phyloP scores from a whole-genome alignment of 2,888 invertebrate species.

The Ophraella communa region DNA sequence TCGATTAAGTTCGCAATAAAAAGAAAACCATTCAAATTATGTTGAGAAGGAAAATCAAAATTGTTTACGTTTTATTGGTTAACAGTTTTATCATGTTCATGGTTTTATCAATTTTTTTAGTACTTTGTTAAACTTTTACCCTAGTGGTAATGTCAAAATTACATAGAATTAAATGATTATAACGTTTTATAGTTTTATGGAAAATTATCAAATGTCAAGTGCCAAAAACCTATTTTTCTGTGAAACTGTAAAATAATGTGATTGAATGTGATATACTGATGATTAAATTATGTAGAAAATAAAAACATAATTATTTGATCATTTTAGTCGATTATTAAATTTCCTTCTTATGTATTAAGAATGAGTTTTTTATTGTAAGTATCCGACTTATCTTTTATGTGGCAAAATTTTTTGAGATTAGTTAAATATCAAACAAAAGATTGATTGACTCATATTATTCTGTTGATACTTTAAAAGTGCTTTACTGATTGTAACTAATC shows the following conservation, averaged over 20 bases:
- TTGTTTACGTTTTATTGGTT: too few relatives aligned
- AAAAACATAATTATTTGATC: background rate
- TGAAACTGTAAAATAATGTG: background rate
- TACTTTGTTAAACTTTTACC: too few relatives aligned
- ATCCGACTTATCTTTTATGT: slow-evolving; percentile 42
- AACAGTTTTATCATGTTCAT: too few relatives aligned
- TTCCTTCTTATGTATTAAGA: slow-evolving; percentile 12
- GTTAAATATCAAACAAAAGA: background rate
- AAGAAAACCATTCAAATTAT: too few relatives aligned
- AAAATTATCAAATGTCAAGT: background rate
- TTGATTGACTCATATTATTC: background rate
- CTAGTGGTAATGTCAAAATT: too few relatives aligned
- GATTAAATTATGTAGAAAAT: background rate
- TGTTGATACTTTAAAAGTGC: background rate
- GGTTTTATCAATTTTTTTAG: too few relatives aligned
- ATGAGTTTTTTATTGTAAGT: slow-evolving; percentile 71
- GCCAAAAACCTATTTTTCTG: background rate
- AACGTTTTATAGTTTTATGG: background rate
- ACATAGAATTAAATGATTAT: background rate
- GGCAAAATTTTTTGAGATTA: slow-evolving; percentile 20
- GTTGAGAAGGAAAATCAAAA: too few relatives aligned
- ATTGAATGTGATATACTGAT: background rate
- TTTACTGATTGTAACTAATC: background rate
- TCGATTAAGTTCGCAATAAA: too few relatives aligned
- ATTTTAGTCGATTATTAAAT: background rate